Evolutionary conservation across 2,888 invertebrate genomes (phyloP), one percentile per base, ranked within the genome.

Genomic region (Lochmaea crataegi): DNA sequence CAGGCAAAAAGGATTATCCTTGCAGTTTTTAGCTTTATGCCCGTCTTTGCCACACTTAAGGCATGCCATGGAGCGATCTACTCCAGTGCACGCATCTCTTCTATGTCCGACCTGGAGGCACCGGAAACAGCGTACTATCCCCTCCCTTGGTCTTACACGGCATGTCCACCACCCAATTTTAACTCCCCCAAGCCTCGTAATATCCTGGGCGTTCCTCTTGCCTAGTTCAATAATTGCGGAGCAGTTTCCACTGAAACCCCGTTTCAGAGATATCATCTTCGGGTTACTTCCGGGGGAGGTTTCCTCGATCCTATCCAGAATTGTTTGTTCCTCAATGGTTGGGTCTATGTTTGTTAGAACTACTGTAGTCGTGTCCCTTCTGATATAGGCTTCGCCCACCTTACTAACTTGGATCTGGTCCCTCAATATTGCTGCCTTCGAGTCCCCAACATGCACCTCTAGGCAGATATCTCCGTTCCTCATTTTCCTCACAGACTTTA

Each of bases 41-140:
- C 68, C 68, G 5, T 45, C 58, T 12, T 48, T 57, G 2, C 74
- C 74, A 42, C 74, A 74, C 38, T 68, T 74, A 38, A 60, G 63
- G 42, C 74, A 74, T 11, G 16, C 16, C 4, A 12, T 41, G 11
- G 60, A 38, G 9, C 60, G 61, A 64, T 74, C 71, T 11, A 57
- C 32, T 3, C 68, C 74, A 2, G 16, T 68, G 51, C 71, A 74
- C 12, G 51, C 45, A 1, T 42, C 32, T n/a, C 2, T 32, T 10
- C 26, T 16, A 45, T 74, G 71, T 9, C 66, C 71, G 41, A 60
- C 67, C 1, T 61, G n/a, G 45, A 70, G 53, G 16, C 74, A 74
- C 60, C 51, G 67, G 16, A 11, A 56, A n/a, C 65, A 65, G 2
- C 65, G 14, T 4, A 18, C 10, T 10, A 51, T 3, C 1, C 12